These are phyloP conservation scores for Chelidonichthys spinosus DNA, from an alignment of 2,797 vertebrate species.

Conservation along the genomic window DNA sequence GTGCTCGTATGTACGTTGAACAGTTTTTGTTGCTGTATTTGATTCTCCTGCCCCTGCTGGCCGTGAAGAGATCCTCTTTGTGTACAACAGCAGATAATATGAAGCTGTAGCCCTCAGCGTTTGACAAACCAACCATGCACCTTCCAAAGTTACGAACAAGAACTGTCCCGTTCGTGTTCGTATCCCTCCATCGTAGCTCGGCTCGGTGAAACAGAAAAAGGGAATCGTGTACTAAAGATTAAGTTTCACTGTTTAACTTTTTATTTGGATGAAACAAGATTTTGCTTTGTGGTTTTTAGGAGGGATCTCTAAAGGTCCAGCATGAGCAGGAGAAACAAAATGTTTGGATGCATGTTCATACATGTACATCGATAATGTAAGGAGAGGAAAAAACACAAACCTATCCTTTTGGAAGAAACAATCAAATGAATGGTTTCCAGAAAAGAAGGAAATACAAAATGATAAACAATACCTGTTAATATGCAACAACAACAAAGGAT, in stretches of 20 bases:
- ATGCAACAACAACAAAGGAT: neutral
- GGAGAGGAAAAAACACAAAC: no score
- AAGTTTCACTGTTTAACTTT: neutral
- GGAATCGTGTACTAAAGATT: neutral
- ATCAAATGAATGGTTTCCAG: neutral
- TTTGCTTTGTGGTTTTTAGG: neutral
- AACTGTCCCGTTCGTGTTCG: neutral
- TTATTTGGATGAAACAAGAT: neutral
- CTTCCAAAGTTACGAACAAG: neutral
- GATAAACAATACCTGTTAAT: no score
- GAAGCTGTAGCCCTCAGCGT: neutral
- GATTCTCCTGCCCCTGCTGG: neutral
- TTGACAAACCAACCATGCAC: neutral
- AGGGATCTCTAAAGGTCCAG: neutral
- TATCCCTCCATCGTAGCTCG: neutral
- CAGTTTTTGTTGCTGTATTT: neutral
- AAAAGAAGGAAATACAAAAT: neutral
- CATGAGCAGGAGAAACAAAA: neutral
- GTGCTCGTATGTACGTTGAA: neutral
- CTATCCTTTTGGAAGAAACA: neutral
- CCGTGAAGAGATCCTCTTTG: neutral
- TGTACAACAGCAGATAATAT: neutral
- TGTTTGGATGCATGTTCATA: neutral
- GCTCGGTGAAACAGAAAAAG: neutral
- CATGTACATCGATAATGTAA: neutral